Evolutionary conservation across 1,140 invertebrate genomes (phyloP).

Genomic region (Homarus americanus): DNA sequence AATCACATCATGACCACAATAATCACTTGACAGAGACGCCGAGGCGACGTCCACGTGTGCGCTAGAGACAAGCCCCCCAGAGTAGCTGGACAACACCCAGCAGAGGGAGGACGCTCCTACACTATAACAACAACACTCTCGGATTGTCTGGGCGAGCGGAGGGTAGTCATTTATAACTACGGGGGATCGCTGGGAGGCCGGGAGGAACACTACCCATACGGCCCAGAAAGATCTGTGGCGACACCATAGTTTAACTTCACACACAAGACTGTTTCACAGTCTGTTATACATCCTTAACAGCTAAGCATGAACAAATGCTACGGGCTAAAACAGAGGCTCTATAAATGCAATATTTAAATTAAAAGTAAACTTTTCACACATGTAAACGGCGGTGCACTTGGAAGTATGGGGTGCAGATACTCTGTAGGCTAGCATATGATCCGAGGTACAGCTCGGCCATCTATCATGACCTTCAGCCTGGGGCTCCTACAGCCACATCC

Average conservation of each 20-base stretch:
- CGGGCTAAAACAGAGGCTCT: conserved; percentile 46
- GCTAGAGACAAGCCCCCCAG: not conserved
- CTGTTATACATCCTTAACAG: conserved; percentile 65
- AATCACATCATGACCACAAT: conserved; percentile 22
- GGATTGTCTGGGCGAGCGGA: conserved; percentile 15
- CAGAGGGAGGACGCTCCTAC: conserved; percentile 4
- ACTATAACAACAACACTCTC: conserved; percentile 8
- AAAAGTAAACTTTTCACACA: conserved; percentile 30
- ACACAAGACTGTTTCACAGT: conserved; percentile 60
- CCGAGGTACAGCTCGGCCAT: not conserved
- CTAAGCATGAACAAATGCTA: conserved; percentile 70
- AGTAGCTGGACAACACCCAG: conserved; percentile 11
- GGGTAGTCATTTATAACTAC: conserved; percentile 40
- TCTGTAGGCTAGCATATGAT: not conserved
- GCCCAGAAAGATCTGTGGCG: conserved; percentile 58
- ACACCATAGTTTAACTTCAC: conserved; percentile 59
- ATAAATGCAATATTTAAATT: conserved; percentile 63
- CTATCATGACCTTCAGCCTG: not conserved
- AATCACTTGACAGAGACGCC: conserved; percentile 16
- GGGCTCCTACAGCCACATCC: not conserved
- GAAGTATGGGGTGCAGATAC: conserved; percentile 13
- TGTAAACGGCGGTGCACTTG: conserved; percentile 36
- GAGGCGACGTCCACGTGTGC: conserved; percentile 1
- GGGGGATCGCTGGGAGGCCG: conserved; percentile 18
- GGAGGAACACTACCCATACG: not conserved